These are phyloP conservation scores for Phytoseiulus persimilis DNA, from an alignment of 2,888 invertebrate species.

Conservation along the genomic window DNA sequence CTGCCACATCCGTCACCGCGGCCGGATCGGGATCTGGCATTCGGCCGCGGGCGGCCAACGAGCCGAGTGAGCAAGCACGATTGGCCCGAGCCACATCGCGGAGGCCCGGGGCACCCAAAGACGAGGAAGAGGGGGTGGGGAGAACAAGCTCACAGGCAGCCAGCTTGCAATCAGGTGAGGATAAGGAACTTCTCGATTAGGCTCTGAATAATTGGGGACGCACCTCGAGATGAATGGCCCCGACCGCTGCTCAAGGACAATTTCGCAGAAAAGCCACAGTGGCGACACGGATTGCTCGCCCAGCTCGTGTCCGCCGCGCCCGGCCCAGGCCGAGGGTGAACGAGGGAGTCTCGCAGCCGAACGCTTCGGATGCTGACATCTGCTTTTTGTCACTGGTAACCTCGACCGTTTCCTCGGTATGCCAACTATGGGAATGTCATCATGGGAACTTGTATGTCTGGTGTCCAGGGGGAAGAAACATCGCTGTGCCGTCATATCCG, in stretches of 20 bases:
- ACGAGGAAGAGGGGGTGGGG: background rate
- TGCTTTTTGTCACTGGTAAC: background rate
- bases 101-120: background rate
- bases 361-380: background rate
- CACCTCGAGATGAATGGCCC: background rate
- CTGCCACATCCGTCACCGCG: background rate
- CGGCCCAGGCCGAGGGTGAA: too few species aligned
- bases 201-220: background rate
- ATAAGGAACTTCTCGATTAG: background rate
- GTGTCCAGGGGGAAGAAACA: background rate
- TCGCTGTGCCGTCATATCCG: background rate
- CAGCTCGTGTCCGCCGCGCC: background rate
- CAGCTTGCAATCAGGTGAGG: background rate
- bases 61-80: background rate
- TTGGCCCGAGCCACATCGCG: background rate
- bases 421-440: background rate
- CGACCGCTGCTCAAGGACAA: background rate
- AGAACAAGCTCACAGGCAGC: background rate
- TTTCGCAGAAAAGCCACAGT: background rate
- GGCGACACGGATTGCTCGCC: background rate
- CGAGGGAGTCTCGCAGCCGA: too few species aligned
- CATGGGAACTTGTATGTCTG: background rate
- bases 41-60: background rate
- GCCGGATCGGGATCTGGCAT: background rate
- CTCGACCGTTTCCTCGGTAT: background rate